Percentiles rank a stretch among this genome's conserved stretches.
phyloP scores from a whole-genome alignment of 1,140 invertebrate species.

The Teleopsis dalmanni region DNA sequence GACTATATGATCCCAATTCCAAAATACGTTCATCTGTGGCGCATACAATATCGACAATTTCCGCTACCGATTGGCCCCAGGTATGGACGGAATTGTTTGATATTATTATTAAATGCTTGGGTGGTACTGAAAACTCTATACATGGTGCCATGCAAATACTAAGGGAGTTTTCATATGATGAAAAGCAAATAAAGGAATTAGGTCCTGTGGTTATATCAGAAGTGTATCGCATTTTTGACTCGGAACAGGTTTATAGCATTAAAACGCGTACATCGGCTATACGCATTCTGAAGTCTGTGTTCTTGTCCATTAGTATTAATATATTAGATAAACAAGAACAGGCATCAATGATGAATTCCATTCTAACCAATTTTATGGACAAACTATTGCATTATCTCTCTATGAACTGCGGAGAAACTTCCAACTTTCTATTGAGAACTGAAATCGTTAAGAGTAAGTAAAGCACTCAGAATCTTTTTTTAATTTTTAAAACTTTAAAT shows the following conservation, averaged over 20 bases:
- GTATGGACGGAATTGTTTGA: constrained; percentile 68
- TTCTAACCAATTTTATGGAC: constrained; percentile 63
- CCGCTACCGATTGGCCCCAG: constrained; percentile 73
- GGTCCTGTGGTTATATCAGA: constrained; percentile 69
- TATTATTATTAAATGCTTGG: constrained; percentile 58
- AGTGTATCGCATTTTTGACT: constrained; percentile 66
- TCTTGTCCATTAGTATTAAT: constrained; percentile 50
- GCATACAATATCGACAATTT: constrained; percentile 68
- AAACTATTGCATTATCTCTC: constrained; percentile 59
- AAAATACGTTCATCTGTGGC: constrained; percentile 65
- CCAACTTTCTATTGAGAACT: constrained; percentile 62
- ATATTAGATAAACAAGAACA: constrained; percentile 57
- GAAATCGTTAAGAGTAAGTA: constrained; percentile 60
- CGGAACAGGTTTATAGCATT: constrained; percentile 51
- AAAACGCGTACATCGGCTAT: constrained; percentile 38
- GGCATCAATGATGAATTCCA: constrained; percentile 60
- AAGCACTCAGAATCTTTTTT: neutral
- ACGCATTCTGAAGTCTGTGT: constrained; percentile 36
- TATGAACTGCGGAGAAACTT: constrained; percentile 52
- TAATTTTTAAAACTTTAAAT: neutral
- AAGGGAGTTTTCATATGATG: constrained; percentile 66
- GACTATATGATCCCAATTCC: constrained; percentile 62
- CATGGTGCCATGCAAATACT: constrained; percentile 74
- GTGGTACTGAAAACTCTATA: constrained; percentile 54
- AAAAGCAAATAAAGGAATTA: constrained; percentile 62